Base-by-base conservation (phyloP, 2,888 invertebrate species). In the Catocala nupta region DNA sequence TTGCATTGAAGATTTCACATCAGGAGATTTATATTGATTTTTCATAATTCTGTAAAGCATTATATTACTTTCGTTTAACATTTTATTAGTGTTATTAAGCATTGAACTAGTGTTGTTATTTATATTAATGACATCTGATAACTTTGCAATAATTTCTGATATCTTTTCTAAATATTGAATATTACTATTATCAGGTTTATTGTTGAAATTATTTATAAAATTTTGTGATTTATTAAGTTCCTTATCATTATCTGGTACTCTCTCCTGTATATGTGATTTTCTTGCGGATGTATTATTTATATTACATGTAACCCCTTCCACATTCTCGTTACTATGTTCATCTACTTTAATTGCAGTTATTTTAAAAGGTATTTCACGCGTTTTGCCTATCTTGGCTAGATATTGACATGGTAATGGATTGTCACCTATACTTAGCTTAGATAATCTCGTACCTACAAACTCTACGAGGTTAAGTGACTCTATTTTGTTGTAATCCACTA, bases 401-500 rank as follows among this genome's bases (percentile, higher is more conserved):
- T 76, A 47, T 47, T 82, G 80, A 62, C 91, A 90, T 0, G 89
- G 75, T 51, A 91, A 65, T n/a, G 86, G 89, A 75, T 91, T 91
- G 13, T 81, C 86, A 5, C 91, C 90, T 53, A 91, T 88, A 67
- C 91, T 91, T 6, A 91, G 75, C 36, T 63, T 77, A 6, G 61
- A 56, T 48, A 90, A 73, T 64, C 68, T 73, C 0, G 82, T 83
- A 0, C 82, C 77, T 5, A 53, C 25, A 67, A 90, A 87, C 12
- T 87, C 83, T 34, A 81, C 77, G 10, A 73, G 59, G 3, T 75
- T 70, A 13, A 91, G 64, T 49, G 75, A 72, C 33, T 64, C 64
- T 51, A 91, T 89, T 65, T 75, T 81, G 69, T 91, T 91, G 61
- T 87, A 70, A 72, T 91, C 91, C 1, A 82, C 85, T 67, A 89